A percentile compares a stretch with the other conserved stretches of the same genome.
phyloP scores from a whole-genome alignment of 2,797 vertebrate genomes.

The Anniella stebbinsi region DNA sequence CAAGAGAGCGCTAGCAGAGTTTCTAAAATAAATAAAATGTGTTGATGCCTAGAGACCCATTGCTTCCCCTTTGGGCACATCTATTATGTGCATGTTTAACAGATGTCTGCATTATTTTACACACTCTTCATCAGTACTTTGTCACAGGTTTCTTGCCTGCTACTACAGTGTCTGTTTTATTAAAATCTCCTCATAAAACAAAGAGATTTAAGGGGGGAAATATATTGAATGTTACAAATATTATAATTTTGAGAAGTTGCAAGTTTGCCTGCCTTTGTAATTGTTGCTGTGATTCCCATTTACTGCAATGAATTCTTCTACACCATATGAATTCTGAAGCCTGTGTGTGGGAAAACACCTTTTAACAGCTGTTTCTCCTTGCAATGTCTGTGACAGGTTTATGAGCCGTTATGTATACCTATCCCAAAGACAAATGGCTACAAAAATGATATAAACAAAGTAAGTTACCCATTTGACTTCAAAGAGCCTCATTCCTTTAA shows the following conservation, averaged over 20 bases:
- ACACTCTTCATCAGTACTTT: not conserved
- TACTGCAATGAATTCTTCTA: slow-evolving; percentile 24
- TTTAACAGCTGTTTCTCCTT: slow-evolving; percentile 29
- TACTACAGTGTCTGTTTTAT: not conserved
- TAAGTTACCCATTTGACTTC: slow-evolving; percentile 17
- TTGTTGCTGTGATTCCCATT: slow-evolving; percentile 18
- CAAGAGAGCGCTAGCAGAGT: not conserved
- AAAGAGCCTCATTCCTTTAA: not conserved
- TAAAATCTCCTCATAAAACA: not conserved
- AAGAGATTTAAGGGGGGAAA: not conserved
- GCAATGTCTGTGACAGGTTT: slow-evolving; percentile 4
- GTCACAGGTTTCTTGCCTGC: not conserved
- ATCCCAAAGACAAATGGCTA: slow-evolving; percentile 28
- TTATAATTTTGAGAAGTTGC: fast-evolving
- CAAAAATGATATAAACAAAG: slow-evolving; percentile 22
- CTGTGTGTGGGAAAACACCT: not conserved
- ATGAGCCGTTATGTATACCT: not conserved
- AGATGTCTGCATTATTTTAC: slow-evolving; percentile 38
- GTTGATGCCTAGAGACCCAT: not conserved
- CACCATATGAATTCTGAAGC: not conserved
- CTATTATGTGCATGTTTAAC: slow-evolving; percentile 38
- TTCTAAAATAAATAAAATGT: not conserved
- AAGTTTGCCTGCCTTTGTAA: not conserved
- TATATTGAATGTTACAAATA: not conserved
- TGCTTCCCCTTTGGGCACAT: not conserved